Conservation (phyloP, 2,888 invertebrate genomes). For the Bedellia somnulentella region DNA sequence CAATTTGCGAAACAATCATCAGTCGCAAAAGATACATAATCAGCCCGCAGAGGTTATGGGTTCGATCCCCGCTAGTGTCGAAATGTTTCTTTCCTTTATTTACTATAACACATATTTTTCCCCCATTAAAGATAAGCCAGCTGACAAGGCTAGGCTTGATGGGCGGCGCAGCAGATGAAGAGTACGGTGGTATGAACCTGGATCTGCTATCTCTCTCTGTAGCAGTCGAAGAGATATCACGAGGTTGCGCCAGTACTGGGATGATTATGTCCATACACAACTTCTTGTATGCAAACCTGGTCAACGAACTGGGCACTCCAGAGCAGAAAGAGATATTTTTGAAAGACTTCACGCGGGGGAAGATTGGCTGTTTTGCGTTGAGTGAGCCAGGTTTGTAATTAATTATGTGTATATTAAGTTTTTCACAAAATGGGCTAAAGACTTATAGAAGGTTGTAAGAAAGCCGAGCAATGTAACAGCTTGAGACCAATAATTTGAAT, state of each 20-base stretch:
- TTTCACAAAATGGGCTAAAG: too few relatives aligned
- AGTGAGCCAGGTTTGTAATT: constrained; percentile 74
- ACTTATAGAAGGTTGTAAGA: too few relatives aligned
- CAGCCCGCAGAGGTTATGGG: too few relatives aligned
- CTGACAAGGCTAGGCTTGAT: constrained; percentile 72
- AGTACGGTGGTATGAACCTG: constrained; percentile 69
- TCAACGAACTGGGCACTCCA: constrained; percentile 66
- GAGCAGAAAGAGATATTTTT: constrained; percentile 70
- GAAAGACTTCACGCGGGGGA: constrained; percentile 61
- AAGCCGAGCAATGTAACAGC: too few relatives aligned
- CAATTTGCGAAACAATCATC: too few relatives aligned
- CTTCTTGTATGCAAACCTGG: constrained; percentile 71
- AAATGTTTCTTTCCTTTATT: too few relatives aligned
- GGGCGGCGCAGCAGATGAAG: constrained; percentile 65
- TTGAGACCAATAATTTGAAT: too few relatives aligned
- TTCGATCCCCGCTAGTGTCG: too few relatives aligned
- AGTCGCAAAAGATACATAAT: too few relatives aligned
- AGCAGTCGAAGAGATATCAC: constrained; percentile 76
- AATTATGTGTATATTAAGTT: background rate
- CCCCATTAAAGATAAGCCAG: constrained; percentile 63
- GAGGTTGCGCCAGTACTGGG: constrained; percentile 77
- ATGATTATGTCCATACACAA: constrained; percentile 78
- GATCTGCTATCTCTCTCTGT: constrained; percentile 72
- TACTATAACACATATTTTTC: too few relatives aligned
- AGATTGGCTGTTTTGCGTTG: constrained; percentile 77